Conservation (phyloP, 2,888 invertebrate species). For the Oasisia sp. region DNA sequence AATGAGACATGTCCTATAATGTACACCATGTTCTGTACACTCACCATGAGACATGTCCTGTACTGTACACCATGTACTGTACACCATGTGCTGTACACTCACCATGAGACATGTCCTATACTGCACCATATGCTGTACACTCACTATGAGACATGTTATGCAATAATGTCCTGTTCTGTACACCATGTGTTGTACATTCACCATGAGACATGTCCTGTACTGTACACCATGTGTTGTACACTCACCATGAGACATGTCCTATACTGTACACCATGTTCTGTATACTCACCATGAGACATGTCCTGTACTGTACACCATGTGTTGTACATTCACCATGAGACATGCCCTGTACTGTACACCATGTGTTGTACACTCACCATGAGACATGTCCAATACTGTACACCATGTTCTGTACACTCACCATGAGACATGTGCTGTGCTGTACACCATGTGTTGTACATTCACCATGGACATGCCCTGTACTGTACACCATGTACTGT, state of each 20-base stretch:
- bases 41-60: too few relatives aligned
- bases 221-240: not conserved
- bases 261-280: not conserved
- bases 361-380: too few relatives aligned
- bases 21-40: too few relatives aligned
- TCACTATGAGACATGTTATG: too few relatives aligned
- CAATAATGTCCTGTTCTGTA: not conserved
- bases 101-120: not conserved
- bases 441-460: not conserved
- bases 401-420: too few relatives aligned
- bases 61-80: not conserved
- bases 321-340: too few relatives aligned
- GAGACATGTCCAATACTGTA: not conserved
- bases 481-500: not conserved
- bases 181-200: too few relatives aligned
- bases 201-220: not conserved
- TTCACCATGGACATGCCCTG: not conserved
- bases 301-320: not conserved
- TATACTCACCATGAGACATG: too few relatives aligned
- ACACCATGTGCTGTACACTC: too few relatives aligned
- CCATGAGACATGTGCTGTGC: not conserved
- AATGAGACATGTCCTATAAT: too few relatives aligned
- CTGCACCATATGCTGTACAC: constrained; percentile 7
- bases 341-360: not conserved
- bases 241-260: not conserved